Evolutionary conservation across 2,888 invertebrate genomes (phyloP).

Genomic region (Macrophya alboannulata): DNA sequence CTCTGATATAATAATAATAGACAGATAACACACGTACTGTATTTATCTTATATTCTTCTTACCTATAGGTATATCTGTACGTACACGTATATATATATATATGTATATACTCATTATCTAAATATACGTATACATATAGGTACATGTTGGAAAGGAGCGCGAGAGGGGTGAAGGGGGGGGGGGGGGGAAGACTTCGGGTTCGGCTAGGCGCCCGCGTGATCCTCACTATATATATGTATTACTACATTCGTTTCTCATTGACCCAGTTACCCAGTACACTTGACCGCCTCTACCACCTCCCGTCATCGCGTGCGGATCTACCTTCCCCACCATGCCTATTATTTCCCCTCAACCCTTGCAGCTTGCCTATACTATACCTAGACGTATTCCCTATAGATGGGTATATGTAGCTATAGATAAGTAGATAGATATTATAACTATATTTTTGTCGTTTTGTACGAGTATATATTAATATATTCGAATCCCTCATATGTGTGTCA

Average conservation of each 20-base stretch:
- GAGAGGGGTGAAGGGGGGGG: background rate
- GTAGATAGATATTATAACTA: conserved; percentile 39
- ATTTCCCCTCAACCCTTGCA: conserved; percentile 5
- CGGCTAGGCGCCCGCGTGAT: conserved; percentile 51
- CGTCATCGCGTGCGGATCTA: conserved; percentile 53
- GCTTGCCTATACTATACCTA: background rate
- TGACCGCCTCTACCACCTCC: conserved; percentile 74
- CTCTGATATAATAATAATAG: background rate
- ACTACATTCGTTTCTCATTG: conserved; percentile 73
- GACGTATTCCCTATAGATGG: conserved; percentile 1
- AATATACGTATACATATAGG: background rate
- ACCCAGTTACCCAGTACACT: conserved; percentile 80
- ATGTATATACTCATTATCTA: background rate
- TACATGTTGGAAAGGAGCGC: background rate
- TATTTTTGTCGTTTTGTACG: no score
- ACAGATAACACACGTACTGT: background rate
- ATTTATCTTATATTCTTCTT: background rate
- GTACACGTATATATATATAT: background rate
- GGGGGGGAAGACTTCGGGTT: background rate
- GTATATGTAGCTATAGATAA: conserved; percentile 38
- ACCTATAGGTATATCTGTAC: background rate
- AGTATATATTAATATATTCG: no score
- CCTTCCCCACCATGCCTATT: conserved; percentile 41
- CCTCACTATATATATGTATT: conserved; percentile 40
- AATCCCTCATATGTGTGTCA: conserved; percentile 2